Percentiles rank a stretch among this genome's conserved stretches.
Evolutionary conservation across 2,113 vertebrate species (phyloP).

Genomic region (Cariama cristata): DNA sequence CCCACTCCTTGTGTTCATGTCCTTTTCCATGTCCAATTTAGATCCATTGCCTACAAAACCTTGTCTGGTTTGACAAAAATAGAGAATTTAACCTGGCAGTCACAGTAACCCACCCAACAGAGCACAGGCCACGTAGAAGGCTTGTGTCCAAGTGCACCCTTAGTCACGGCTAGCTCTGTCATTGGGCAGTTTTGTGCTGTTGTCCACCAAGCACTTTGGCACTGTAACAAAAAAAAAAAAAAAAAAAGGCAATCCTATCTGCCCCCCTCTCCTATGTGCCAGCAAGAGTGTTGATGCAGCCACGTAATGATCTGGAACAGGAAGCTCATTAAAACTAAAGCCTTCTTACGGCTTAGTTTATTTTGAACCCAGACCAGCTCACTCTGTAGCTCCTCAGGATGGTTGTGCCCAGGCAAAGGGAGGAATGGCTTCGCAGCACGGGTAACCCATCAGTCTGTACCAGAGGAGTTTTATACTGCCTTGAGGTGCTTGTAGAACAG

Average conservation of each 20-base stretch:
- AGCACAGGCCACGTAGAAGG: background rate
- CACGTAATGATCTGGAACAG: background rate
- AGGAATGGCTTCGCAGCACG: background rate
- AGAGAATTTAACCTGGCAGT: background rate
- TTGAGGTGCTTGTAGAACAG: background rate
- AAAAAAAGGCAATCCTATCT: background rate
- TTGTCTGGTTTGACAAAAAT: background rate
- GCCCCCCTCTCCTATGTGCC: background rate
- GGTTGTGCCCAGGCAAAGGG: background rate
- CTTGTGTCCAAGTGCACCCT: background rate
- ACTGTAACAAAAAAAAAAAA: background rate
- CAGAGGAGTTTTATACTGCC: background rate
- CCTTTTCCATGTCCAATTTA: background rate
- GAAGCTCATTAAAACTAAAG: background rate
- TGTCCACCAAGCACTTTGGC: background rate
- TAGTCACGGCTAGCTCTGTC: background rate
- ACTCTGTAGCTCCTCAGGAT: background rate
- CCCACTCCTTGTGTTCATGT: background rate
- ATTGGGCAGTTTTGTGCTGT: background rate
- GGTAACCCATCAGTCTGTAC: background rate
- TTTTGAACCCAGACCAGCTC: background rate
- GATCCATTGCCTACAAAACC: background rate
- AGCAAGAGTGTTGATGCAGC: background rate
- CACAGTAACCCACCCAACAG: background rate
- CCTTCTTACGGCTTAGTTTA: background rate